These are phyloP conservation scores for Chionis minor DNA, from an alignment of 2,113 vertebrate species.

Conservation along the genomic window DNA sequence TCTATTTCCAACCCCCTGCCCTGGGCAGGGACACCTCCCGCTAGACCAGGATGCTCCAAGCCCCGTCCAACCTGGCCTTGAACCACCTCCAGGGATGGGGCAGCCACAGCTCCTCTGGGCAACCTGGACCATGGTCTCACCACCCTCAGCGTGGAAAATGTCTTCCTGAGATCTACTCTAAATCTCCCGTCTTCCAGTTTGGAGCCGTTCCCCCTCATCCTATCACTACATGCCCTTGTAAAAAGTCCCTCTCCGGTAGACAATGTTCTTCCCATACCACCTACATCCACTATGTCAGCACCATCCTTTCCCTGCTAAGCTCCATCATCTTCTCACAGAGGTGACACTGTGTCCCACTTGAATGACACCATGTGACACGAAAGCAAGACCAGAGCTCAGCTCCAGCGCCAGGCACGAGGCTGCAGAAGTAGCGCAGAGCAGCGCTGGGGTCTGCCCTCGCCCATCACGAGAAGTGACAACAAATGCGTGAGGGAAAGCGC, in stretches of 20 bases:
- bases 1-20: not conserved
- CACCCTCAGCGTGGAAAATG: not conserved
- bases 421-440: too few species aligned
- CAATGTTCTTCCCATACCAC: not conserved
- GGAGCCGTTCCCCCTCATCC: not conserved
- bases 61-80: not conserved
- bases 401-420: not conserved
- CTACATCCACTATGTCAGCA: not conserved
- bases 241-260: not conserved
- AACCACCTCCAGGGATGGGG: not conserved
- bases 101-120: not conserved
- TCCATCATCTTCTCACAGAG: not conserved
- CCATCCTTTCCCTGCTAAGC: not conserved
- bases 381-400: not conserved
- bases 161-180: not conserved
- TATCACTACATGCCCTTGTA: not conserved
- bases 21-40: not conserved
- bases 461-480: not conserved
- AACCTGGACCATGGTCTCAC: not conserved
- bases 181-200: not conserved
- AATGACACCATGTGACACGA: not conserved
- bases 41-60: not conserved
- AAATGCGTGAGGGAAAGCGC: not conserved
- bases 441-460: not conserved
- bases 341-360: too few species aligned